Percentiles rank a stretch among this genome's conserved stretches.
Evolutionary conservation across 35 echinoderm and acorn worm genomes (phyloP).

Genomic region (Ophioderma brevispina): DNA sequence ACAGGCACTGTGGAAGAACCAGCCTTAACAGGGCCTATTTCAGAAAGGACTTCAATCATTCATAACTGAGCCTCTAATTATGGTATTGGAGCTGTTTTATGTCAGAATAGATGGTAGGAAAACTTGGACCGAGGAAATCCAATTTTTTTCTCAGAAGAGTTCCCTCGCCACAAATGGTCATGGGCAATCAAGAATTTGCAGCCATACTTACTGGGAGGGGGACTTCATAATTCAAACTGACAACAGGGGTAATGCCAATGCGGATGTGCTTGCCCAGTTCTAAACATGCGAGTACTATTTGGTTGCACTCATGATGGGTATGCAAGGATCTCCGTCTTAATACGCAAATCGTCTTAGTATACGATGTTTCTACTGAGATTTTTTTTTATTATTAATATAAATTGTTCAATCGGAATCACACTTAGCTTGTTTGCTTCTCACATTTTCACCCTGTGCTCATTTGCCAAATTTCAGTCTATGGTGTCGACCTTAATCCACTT

Average conservation of each 20-base stretch:
- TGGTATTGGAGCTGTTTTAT: constrained; percentile 28
- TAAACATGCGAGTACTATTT: too few species aligned
- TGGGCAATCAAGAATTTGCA: constrained; percentile 46
- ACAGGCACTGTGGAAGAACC: neutral
- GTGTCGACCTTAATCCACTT: too few species aligned
- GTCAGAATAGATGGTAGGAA: neutral
- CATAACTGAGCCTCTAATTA: too few species aligned
- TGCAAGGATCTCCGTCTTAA: too few species aligned
- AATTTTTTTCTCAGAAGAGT: constrained; percentile 43
- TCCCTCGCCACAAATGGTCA: neutral
- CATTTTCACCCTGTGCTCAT: too few species aligned
- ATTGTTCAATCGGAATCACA: too few species aligned
- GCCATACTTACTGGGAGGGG: constrained; percentile 19
- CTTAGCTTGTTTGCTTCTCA: too few species aligned
- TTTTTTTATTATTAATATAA: too few species aligned
- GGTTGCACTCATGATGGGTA: too few species aligned
- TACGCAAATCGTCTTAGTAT: too few species aligned
- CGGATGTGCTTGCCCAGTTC: constrained; percentile 17
- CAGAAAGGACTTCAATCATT: neutral
- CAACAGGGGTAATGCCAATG: constrained; percentile 18
- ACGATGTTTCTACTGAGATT: too few species aligned
- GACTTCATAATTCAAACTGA: constrained; percentile 5
- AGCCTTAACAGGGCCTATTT: neutral
- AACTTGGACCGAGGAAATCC: neutral
- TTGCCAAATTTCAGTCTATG: too few species aligned